Evolutionary conservation across 2,113 vertebrate species (phyloP).

Genomic region (Xerus inauris): DNA sequence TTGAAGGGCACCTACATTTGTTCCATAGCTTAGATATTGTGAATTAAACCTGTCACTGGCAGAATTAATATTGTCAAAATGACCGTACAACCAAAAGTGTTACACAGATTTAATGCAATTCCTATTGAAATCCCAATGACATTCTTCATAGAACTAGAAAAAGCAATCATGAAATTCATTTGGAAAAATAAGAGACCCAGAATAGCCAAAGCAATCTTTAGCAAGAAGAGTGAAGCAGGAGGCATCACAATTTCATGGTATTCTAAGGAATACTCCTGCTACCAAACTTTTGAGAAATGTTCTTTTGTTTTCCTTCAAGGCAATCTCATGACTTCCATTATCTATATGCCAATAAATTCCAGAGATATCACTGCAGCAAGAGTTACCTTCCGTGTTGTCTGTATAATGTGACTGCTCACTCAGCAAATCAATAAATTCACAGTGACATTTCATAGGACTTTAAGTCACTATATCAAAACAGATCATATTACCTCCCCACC

Average conservation of each 20-base stretch:
- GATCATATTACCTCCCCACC: not conserved
- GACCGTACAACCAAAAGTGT: too few species aligned
- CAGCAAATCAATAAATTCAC: not conserved
- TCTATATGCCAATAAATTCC: not conserved
- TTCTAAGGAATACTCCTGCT: not conserved
- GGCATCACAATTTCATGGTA: not conserved
- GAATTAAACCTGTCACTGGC: too few species aligned
- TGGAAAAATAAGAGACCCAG: too few species aligned
- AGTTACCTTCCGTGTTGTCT: not conserved
- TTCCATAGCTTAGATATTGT: too few species aligned
- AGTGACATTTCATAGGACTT: not conserved
- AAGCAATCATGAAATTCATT: too few species aligned
- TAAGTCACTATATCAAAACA: not conserved
- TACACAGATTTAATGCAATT: too few species aligned
- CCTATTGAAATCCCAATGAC: too few species aligned
- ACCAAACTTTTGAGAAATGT: not conserved
- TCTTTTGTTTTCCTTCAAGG: not conserved
- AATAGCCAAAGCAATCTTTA: too few species aligned
- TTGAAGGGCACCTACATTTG: too few species aligned
- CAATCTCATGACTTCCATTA: not conserved
- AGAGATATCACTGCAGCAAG: not conserved
- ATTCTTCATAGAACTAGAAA: too few species aligned
- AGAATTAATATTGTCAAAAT: too few species aligned
- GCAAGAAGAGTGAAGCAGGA: too few species aligned
- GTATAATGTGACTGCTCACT: not conserved